A percentile compares a stretch with the other conserved stretches of the same genome.
phyloP scores from a whole-genome alignment of 2,113 vertebrate genomes.

The Gracilinanus agilis region DNA sequence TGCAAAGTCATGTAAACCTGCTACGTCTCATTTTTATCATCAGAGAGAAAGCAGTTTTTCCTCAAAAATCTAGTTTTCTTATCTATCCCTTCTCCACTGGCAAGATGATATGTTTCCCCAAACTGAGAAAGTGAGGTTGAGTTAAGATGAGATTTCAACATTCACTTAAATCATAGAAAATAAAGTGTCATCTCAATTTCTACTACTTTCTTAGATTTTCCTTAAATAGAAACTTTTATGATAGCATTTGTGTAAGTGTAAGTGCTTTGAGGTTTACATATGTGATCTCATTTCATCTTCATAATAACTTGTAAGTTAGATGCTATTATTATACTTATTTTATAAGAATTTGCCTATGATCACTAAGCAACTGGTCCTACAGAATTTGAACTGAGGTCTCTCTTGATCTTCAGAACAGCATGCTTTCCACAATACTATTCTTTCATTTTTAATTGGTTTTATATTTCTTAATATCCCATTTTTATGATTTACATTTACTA shows the following conservation, averaged over 20 bases:
- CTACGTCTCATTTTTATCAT: not conserved
- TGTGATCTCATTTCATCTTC: not conserved
- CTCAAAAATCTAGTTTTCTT: not conserved
- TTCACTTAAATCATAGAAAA: constrained; percentile 13
- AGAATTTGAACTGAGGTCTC: not conserved
- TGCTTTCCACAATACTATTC: not conserved
- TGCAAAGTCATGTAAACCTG: not conserved
- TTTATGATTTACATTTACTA: not conserved
- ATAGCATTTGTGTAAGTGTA: not conserved
- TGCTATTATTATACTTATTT: not conserved
- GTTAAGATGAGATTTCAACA: constrained; percentile 11
- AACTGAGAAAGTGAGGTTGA: not conserved
- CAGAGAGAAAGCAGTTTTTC: constrained; percentile 18
- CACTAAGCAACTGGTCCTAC: not conserved
- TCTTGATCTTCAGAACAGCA: not conserved
- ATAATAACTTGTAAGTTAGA: not conserved
- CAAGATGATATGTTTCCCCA: not conserved
- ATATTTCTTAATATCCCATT: not conserved
- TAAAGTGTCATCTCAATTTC: constrained; percentile 15
- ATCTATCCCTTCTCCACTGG: not conserved
- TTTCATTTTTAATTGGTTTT: not conserved
- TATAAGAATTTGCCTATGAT: not conserved
- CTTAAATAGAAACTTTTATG: not conserved
- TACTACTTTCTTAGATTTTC: constrained; percentile 1
- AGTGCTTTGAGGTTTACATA: not conserved